Evolutionary conservation across 2,113 vertebrate genomes (phyloP).

Genomic region (Climacteris rufus): DNA sequence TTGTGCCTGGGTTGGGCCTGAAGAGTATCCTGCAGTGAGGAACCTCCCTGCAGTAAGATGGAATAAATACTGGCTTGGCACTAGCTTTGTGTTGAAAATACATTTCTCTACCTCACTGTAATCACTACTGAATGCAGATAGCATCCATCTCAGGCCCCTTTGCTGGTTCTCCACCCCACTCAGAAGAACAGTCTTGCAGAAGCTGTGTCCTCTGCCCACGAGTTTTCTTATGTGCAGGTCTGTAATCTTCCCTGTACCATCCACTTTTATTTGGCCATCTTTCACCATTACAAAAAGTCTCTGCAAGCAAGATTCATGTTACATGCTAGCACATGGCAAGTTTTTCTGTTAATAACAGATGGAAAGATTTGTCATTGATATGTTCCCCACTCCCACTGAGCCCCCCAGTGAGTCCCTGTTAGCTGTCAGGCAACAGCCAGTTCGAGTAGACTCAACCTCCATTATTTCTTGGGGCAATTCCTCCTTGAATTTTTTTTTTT

Average conservation of each 20-base stretch:
- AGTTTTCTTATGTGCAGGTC: neutral
- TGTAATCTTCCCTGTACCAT: neutral
- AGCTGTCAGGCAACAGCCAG: neutral
- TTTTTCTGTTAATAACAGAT: neutral
- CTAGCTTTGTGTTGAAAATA: neutral
- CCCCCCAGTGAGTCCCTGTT: neutral
- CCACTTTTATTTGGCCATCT: neutral
- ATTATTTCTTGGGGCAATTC: neutral
- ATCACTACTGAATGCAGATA: neutral
- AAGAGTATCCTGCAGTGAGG: neutral
- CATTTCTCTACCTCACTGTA: neutral
- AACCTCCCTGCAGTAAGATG: neutral
- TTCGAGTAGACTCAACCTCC: neutral
- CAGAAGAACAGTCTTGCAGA: neutral
- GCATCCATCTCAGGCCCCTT: neutral
- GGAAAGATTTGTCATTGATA: neutral
- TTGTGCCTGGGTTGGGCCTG: neutral
- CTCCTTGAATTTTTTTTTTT: neutral
- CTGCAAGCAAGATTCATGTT: neutral
- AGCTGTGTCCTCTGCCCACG: neutral
- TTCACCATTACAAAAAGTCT: neutral
- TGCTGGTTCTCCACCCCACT: neutral
- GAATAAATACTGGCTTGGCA: neutral
- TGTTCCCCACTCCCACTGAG: neutral
- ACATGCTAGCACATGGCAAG: neutral